A percentile compares a stretch with the other conserved stretches of the same genome.
These are phyloP conservation scores for Formica selysi DNA, from an alignment of 1,140 invertebrate species.

Conservation along the genomic window DNA sequence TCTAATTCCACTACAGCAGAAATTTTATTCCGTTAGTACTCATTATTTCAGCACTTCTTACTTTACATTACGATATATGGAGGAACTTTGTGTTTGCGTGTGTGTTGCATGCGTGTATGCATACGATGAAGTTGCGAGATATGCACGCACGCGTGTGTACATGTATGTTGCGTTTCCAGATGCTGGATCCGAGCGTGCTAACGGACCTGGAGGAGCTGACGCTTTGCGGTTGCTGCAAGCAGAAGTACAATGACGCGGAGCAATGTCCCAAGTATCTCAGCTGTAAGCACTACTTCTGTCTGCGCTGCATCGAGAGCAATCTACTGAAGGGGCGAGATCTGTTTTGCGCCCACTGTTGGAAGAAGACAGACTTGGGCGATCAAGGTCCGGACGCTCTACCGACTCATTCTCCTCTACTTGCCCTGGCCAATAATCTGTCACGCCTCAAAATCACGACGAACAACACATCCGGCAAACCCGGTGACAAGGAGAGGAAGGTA, in stretches of 20 bases:
- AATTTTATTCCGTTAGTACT: slow-evolving; percentile 2
- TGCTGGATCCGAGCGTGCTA: slow-evolving; percentile 87
- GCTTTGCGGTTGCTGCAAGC: slow-evolving; percentile 90
- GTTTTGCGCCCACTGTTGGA: slow-evolving; percentile 90
- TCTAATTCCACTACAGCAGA: neutral
- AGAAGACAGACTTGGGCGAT: slow-evolving; percentile 88
- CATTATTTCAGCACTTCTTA: neutral
- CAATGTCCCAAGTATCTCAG: slow-evolving; percentile 91
- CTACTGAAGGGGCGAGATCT: slow-evolving; percentile 89
- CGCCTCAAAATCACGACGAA: slow-evolving; percentile 87
- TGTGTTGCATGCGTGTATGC: neutral
- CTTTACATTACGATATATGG: neutral
- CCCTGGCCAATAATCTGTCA: slow-evolving; percentile 88
- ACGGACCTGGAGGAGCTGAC: slow-evolving; percentile 90
- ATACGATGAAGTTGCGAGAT: neutral
- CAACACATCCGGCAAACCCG: slow-evolving; percentile 81
- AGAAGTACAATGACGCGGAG: slow-evolving; percentile 90
- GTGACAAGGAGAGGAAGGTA: slow-evolving; percentile 87
- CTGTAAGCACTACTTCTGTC: slow-evolving; percentile 92
- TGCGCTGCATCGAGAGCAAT: slow-evolving; percentile 90
- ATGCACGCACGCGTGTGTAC: neutral
- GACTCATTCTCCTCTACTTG: slow-evolving; percentile 89
- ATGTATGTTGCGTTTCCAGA: slow-evolving; percentile 76
- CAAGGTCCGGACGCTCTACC: slow-evolving; percentile 89
- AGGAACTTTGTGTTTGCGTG: neutral